Base-by-base conservation (phyloP, 2,113 vertebrate species). In the Marmota monax region DNA sequence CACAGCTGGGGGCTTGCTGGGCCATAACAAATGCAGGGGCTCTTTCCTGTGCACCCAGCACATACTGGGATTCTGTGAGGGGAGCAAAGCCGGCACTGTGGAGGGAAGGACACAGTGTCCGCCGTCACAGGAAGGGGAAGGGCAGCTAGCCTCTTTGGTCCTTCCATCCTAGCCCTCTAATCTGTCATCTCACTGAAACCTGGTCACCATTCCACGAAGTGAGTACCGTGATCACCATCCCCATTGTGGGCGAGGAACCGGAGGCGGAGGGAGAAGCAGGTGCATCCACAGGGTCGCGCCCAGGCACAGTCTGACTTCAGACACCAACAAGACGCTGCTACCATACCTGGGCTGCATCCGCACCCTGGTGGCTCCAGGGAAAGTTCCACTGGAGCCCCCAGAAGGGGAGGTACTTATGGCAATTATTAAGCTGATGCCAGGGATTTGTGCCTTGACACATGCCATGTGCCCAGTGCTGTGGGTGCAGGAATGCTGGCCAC, bases 171-270 rank as follows among this genome's bases (percentile, higher is more conserved):
- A 10, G 14, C 27, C 2, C 67, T 39, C 0, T 25, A 14, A 32
- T n/a, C 27, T 9, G n/a, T 37, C 11, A 14, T 18, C 4, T 27
- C 29, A 5, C 4, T 2, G 11, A 13, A 39, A 48, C 67, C 56
- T 9, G 4, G 39, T 42, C 20, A 53, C 20, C 34, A 7, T 7
- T 63, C 63, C 13, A 4, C 7, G 29, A 37, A 45, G 58, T 18
- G 25, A 74, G 39, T 1, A 56, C 73, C 32, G 0, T 22, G 9
- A 1, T 9, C 0, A n/a, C 25, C 13, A 4, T 10, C 25, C 70
- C 32, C 25, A 8, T 56, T 51, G 39, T 22, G 17, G 23, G 11
- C 14, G 73, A 61, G 67, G n/a, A 84, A 48, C 25, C 63, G 10
- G 74, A 74, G 5, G 12, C 77, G 25, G 37, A 48, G n/a, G 25